Percentiles rank a stretch among this genome's conserved stretches.
These are phyloP conservation scores for Eucidaris tribuloides DNA, from an alignment of 35 echinoderm and acorn worm genomes.

Conservation along the genomic window DNA sequence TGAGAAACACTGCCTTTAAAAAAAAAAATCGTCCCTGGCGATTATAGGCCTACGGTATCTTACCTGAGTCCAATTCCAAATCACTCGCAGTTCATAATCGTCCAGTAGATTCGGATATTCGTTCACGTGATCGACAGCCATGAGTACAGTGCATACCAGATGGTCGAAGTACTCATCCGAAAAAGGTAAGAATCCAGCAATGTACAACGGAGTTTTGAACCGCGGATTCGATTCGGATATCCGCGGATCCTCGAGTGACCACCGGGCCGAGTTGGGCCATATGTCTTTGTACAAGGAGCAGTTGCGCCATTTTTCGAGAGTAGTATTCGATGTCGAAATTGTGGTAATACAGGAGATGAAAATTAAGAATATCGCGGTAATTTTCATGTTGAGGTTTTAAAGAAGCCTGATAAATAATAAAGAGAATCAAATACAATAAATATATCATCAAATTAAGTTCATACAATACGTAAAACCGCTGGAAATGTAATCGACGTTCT, in stretches of 20 bases:
- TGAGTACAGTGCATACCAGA: constrained; percentile 40
- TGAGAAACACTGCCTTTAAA: too few relatives aligned
- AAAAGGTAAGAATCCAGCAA: constrained; percentile 63
- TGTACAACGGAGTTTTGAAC: constrained; percentile 51
- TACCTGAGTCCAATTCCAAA: constrained; percentile 76
- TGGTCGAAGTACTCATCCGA: constrained; percentile 15
- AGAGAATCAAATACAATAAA: too few relatives aligned
- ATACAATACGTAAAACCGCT: too few relatives aligned
- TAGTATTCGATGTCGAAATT: neutral
- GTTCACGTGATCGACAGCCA: constrained; percentile 65
- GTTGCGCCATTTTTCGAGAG: neutral
- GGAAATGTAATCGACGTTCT: too few relatives aligned
- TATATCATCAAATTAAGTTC: too few relatives aligned
- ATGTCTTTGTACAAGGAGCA: neutral
- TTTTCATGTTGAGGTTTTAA: too few relatives aligned
- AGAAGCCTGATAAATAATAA: too few relatives aligned
- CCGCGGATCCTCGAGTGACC: neutral
- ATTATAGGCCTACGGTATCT: too few relatives aligned
- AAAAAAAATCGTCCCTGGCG: too few relatives aligned
- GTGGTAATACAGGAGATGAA: too few relatives aligned
- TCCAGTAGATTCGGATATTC: constrained; percentile 36
- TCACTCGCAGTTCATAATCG: constrained; percentile 59
- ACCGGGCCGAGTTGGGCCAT: neutral
- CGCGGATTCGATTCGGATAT: neutral
- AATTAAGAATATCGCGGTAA: too few relatives aligned